Evolutionary conservation across 2,113 vertebrate genomes (phyloP), one percentile per base, ranked within the genome.

Genomic region (Bothrops jararaca): DNA sequence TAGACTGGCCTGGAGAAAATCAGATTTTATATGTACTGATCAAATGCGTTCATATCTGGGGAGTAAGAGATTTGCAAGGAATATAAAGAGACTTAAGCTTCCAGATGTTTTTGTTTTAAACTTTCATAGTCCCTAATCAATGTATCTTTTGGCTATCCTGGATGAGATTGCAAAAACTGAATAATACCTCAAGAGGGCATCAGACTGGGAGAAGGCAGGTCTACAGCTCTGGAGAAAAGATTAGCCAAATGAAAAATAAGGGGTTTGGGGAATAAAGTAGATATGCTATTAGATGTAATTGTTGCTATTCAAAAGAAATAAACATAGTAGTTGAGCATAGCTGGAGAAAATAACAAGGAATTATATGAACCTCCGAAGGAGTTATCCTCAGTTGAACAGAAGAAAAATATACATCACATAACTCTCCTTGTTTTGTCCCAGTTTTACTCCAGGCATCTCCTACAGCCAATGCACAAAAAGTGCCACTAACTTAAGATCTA

Each of bases 11-110:
- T 95, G 56, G 9, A 0, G 85, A 1, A 89, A 0, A 93, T 91
- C 86, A 57, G 54, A 90, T 85, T 89, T 45, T 54, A 53, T 69
- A 26, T 18, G 18, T 69, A 56, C 1, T 20, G 57, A 12, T 89
- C 8, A 7, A 56, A 92, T 90, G 12, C 12, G 15, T 7, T 13
- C 50, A 29, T 92, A 56, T 92, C 86, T 89, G 57, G 53, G 26
- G 11, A 12, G 24, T 23, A 0, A 18, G n/a, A 48, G 22, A 24
- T 22, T 42, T 91, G 39, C 69, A 24, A 92, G 74, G 60, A 50
- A 93, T 50, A 18, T 94, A 91, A 45, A 48, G n/a, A n/a, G n/a
- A n/a, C n/a, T n/a, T n/a, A n/a, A n/a, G 24, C 24, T 86, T 42
- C 74, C 34, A 80, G 34, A 80, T 80, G 74, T 42, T 80, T 42